Evolutionary conservation across 2,797 vertebrate genomes (phyloP), one percentile per base, ranked within the genome.

Genomic region (Peromyscus attwateri): DNA sequence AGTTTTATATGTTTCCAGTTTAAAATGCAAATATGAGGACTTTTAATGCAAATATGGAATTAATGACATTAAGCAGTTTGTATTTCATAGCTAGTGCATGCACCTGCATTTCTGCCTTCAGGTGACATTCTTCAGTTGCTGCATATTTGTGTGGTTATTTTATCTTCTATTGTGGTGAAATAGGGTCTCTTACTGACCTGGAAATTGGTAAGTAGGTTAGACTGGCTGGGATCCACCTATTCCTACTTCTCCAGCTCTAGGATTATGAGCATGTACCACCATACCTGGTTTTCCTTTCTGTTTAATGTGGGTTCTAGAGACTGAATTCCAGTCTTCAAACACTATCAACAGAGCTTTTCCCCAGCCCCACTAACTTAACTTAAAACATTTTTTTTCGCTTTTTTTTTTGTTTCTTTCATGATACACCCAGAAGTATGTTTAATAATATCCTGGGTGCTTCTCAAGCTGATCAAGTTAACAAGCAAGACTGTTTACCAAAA

Each of bases 11-110:
- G 49, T 43, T 89, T 27, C 4, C 16, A 71, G 1, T 55, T 89
- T 92, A 66, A 95, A 95, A 91, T 91, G 23, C 37, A 93, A 84
- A 10, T 91, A 75, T n/a, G 21, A 64, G 52, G 85, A 34, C 4
- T 70, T 96, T 84, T 92, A 85, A 70, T 4, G 82, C 4, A 9
- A 75, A 64, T 17, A 34, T 66, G n/a, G 55, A 94, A 95, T 94
- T n/a, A 91, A 19, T 23, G 88, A 80, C 89, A 92, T 66, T 60
- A 76, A 23, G 4, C 11, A 62, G 37, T 70, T 89, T 49, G 17
- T 95, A 23, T 87, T 92, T 43, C 90, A 2, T 85, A 89, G 29
- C 29, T 90, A 25, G 70, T 29, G 49, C 3, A 46, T 80, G n/a
- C 14, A 66, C 40, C 34, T 90, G 3, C 34, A 79, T 91, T 79